A percentile compares a stretch with the other conserved stretches of the same genome.
Evolutionary conservation across 2,797 vertebrate genomes (phyloP).

Genomic region (Pelodytes ibericus): DNA sequence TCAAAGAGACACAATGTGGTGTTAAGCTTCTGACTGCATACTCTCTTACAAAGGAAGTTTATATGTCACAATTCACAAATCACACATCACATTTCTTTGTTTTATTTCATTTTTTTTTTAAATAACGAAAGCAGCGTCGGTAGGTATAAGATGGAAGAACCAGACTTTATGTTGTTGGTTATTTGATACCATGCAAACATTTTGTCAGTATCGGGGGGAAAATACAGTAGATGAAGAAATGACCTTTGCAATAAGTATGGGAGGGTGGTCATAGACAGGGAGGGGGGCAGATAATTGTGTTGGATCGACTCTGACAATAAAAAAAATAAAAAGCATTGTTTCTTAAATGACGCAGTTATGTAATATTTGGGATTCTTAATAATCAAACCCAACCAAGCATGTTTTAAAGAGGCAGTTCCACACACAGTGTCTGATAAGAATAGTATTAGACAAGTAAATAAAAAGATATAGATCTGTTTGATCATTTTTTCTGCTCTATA

Average conservation of each 20-base stretch:
- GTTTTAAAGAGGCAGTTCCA: constrained; percentile 33
- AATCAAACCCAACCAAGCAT: constrained; percentile 8
- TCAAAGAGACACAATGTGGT: constrained; percentile 99
- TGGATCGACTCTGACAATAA: background rate
- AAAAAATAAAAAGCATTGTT: background rate
- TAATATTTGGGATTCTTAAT: constrained; percentile 6
- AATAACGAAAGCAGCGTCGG: constrained; percentile 97
- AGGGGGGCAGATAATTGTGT: constrained; percentile 50
- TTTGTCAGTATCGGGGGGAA: constrained; percentile 65
- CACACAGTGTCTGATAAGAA: too few relatives aligned
- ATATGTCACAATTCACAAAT: constrained; percentile 98
- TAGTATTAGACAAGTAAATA: too few relatives aligned
- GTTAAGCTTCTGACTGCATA: constrained; percentile 96
- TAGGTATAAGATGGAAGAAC: constrained; percentile 87
- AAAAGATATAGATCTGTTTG: too few relatives aligned
- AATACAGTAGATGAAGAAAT: constrained; percentile 64
- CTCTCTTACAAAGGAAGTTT: constrained; percentile 96
- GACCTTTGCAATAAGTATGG: constrained; percentile 74
- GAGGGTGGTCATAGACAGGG: constrained; percentile 65
- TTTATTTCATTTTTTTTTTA: too few relatives aligned
- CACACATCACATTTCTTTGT: constrained; percentile 87
- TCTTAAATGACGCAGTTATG: background rate
- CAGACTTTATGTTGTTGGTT: constrained; percentile 89
- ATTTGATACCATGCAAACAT: constrained; percentile 89
- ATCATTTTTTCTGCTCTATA: too few relatives aligned